These are phyloP conservation scores for Shinisaurus crocodilurus DNA, from an alignment of 2,113 vertebrate genomes.

Conservation along the genomic window DNA sequence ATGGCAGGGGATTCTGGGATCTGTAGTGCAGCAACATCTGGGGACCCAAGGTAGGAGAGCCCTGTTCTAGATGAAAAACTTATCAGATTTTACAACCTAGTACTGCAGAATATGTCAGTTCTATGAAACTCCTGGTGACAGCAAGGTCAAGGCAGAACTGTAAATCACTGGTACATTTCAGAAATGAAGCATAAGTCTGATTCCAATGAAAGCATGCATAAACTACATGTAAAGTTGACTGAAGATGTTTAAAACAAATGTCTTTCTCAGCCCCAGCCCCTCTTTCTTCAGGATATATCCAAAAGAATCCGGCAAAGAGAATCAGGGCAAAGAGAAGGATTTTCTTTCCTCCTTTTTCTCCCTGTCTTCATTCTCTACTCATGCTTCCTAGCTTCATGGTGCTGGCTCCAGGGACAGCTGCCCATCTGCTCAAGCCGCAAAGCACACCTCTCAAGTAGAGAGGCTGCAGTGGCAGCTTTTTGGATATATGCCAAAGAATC, in stretches of 20 bases:
- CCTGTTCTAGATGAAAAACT: neutral
- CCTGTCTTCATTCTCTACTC: neutral
- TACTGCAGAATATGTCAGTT: neutral
- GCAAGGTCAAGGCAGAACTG: neutral
- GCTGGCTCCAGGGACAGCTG: neutral
- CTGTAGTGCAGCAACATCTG: no score
- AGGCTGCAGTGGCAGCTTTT: neutral
- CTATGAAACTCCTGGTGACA: neutral
- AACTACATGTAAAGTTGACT: neutral
- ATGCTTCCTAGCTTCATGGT: neutral
- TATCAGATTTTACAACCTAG: neutral
- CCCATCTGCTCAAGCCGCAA: neutral
- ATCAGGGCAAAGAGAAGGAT: neutral
- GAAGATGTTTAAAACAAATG: neutral
- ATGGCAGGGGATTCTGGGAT: no score
- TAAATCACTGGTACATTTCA: neutral
- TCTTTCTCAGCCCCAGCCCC: neutral
- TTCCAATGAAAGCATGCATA: neutral
- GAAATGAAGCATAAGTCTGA: neutral
- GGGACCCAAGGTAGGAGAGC: no score
- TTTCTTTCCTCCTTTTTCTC: neutral
- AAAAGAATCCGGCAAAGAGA: no score
- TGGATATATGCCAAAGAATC: neutral
- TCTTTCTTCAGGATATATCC: neutral
- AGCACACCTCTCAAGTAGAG: neutral